Evolutionary conservation across 2,888 invertebrate species (phyloP), one percentile per base, ranked within the genome.

Genomic region (Trachelus iudaicus): DNA sequence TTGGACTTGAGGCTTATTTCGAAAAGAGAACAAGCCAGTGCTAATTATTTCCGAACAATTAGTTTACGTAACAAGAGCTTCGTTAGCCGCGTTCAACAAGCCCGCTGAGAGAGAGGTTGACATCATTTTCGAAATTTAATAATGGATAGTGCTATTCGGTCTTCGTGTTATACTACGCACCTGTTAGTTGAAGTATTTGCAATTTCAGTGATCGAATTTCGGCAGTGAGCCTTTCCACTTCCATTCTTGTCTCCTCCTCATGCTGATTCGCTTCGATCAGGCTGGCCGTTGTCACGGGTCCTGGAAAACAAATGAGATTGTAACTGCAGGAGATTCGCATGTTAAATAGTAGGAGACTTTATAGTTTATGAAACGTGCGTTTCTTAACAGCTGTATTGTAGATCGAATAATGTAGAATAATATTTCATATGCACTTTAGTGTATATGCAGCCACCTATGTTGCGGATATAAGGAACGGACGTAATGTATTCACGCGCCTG

Each of bases 121-220:
- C 9, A 23, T 23, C 56, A 23, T 23, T 56, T 56, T 56, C 56
- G 9, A 56, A 56, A 56, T 56, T 56, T 23, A 56, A 56, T 56
- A 56, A 23, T 56, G 56, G 56, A 56, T 9, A 56, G 56, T 23
- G 23, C 23, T 23, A 23, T 56, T 9, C 9, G 56, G 3, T 9
- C 6, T 56, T 2, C 9, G 23, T 6, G 23, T 9, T 56, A 23
- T 23, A 35, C 34, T 15, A 78, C 83, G 80, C 73, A 94, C 94
- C 93, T 83, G 93, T 93, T 79, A 94, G 90, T 85, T 94, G 94
- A 75, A 94, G 90, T 77, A 94, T 91, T 89, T 94, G 93, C 77
- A 94, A 90, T 87, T 94, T 94, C 77, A 95, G 92, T 15, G 93
- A 92, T 79, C 93, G 92, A 86, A 95, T 94, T 90, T 95, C 94